phyloP scores from a whole-genome alignment of 2,113 vertebrate species.

The Stegostoma tigrinum region DNA sequence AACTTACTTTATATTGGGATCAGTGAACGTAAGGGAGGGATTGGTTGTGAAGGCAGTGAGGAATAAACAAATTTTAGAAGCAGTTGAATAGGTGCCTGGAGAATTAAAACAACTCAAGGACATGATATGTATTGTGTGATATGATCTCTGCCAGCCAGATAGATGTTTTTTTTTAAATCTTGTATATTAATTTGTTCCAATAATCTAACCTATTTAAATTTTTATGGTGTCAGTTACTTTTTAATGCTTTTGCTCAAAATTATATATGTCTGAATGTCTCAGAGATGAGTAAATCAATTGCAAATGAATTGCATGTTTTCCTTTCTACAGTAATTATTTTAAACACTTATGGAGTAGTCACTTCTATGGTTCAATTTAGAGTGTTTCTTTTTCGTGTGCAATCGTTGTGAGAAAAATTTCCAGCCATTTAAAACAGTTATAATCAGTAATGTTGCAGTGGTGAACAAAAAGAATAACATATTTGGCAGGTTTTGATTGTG shows the following conservation, averaged over 20 bases:
- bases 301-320: no score
- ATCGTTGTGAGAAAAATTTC: neutral
- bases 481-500: neutral
- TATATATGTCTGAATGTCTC: no score
- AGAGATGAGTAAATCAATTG: no score
- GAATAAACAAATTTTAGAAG: neutral
- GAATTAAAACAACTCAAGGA: neutral
- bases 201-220: neutral
- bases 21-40: neutral
- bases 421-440: neutral
- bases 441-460: neutral
- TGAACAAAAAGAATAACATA: neutral
- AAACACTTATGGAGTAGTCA: neutral
- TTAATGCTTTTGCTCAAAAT: neutral
- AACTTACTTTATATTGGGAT: neutral
- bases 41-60: neutral
- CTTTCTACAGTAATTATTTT: neutral
- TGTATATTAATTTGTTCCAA: neutral
- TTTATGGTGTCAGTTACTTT: neutral
- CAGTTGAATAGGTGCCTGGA: neutral
- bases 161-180: neutral
- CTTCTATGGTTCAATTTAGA: neutral
- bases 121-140: neutral
- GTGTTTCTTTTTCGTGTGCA: neutral
- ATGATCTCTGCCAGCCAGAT: neutral